These are phyloP conservation scores for Sesamia inferens DNA, from an alignment of 2,888 invertebrate species.

Conservation along the genomic window DNA sequence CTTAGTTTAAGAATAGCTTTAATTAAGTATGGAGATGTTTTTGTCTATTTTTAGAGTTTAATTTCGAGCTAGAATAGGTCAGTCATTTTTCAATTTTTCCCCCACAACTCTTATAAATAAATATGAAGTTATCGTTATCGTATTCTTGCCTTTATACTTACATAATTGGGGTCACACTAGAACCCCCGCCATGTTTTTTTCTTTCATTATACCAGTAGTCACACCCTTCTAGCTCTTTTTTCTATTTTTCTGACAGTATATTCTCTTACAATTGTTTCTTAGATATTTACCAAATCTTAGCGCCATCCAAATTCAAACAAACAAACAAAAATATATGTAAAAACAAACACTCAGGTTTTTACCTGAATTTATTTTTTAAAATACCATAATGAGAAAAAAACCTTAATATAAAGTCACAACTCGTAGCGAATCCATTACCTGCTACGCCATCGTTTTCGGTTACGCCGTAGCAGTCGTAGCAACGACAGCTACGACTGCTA, in stretches of 20 bases:
- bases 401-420: not conserved
- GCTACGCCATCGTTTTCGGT: constrained; percentile 23
- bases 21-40: constrained; percentile 36
- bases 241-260: not conserved
- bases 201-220: not conserved
- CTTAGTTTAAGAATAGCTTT: constrained; percentile 31
- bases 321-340: not conserved
- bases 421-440: constrained; percentile 32
- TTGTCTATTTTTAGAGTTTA: not conserved
- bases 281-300: not conserved
- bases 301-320: not conserved
- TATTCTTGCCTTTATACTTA: not conserved
- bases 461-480: constrained; percentile 41
- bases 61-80: constrained; percentile 3
- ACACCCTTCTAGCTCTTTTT: no score
- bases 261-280: not conserved
- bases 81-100: not conserved
- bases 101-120: not conserved
- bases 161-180: no score
- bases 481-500: constrained; percentile 37
- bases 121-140: not conserved
- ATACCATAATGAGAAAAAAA: not conserved
- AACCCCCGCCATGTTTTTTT: not conserved
- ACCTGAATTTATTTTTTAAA: not conserved
- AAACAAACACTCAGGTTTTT: not conserved